Conservation (phyloP, 2,113 vertebrate species). For the Zootoca vivipara region DNA sequence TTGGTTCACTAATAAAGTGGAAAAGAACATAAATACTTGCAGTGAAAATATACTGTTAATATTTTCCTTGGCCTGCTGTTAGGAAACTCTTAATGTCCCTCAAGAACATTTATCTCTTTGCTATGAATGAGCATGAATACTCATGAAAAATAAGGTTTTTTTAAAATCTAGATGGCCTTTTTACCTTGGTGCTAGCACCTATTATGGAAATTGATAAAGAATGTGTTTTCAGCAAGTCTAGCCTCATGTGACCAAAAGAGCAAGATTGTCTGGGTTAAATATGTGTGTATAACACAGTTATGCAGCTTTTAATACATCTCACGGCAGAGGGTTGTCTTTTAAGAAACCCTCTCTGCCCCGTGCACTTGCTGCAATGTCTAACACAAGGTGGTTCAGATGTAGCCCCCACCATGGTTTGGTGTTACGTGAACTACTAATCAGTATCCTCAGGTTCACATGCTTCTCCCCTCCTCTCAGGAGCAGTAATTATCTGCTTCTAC, state of each 20-base stretch:
- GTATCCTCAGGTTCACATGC: neutral
- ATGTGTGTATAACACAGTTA: neutral
- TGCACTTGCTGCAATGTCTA: neutral
- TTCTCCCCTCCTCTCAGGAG: neutral
- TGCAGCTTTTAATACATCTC: neutral
- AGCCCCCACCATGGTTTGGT: neutral
- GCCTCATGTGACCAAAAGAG: neutral
- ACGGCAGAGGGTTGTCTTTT: neutral
- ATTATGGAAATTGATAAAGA: neutral
- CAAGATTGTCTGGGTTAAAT: neutral
- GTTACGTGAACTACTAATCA: neutral
- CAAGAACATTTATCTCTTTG: neutral
- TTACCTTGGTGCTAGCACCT: neutral
- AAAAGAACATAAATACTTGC: constrained; percentile 2
- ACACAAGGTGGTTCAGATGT: neutral
- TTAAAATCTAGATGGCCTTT: neutral
- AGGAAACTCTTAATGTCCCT: neutral
- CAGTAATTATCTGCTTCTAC: neutral
- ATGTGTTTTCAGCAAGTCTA: neutral
- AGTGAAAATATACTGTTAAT: neutral
- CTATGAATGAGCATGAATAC: neutral
- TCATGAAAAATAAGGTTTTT: neutral
- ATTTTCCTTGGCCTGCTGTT: neutral
- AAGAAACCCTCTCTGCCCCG: neutral
- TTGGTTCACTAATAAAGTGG: neutral